A percentile compares a stretch with the other conserved stretches of the same genome.
Evolutionary conservation across 2,888 invertebrate species (phyloP).

Genomic region (Philopedon plagiatum): DNA sequence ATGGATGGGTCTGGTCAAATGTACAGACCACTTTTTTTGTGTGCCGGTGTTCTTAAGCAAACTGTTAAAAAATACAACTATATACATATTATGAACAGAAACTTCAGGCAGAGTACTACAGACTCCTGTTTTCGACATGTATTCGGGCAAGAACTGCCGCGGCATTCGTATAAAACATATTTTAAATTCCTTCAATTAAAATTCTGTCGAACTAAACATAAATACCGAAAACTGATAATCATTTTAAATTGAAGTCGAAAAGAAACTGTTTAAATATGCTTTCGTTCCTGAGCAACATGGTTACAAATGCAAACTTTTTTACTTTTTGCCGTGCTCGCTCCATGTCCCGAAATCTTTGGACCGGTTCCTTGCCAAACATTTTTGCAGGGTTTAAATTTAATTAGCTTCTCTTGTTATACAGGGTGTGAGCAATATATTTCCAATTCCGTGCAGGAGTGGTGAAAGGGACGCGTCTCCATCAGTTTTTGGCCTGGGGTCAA

Average conservation of each 20-base stretch:
- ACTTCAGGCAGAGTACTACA: too few relatives aligned
- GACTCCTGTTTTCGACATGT: too few relatives aligned
- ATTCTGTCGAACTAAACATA: background rate
- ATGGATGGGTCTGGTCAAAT: too few relatives aligned
- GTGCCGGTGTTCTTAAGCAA: too few relatives aligned
- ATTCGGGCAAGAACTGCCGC: too few relatives aligned
- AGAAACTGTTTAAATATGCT: background rate
- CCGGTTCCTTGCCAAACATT: constrained; percentile 8
- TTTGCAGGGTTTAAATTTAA: constrained; percentile 13
- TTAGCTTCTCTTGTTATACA: background rate
- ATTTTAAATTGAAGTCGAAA: background rate
- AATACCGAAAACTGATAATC: background rate
- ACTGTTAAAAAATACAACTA: too few relatives aligned
- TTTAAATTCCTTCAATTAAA: background rate
- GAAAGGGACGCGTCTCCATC: too few relatives aligned
- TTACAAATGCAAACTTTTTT: background rate
- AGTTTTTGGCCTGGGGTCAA: too few relatives aligned
- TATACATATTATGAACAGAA: too few relatives aligned
- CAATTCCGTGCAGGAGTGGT: background rate
- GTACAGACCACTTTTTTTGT: too few relatives aligned
- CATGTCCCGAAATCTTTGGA: constrained; percentile 1
- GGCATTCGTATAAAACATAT: too few relatives aligned
- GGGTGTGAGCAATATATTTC: background rate
- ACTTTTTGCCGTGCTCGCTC: background rate
- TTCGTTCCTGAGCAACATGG: background rate